Evolutionary conservation across 2,797 vertebrate genomes (phyloP).

Genomic region (Epinephelus malabaricus): DNA sequence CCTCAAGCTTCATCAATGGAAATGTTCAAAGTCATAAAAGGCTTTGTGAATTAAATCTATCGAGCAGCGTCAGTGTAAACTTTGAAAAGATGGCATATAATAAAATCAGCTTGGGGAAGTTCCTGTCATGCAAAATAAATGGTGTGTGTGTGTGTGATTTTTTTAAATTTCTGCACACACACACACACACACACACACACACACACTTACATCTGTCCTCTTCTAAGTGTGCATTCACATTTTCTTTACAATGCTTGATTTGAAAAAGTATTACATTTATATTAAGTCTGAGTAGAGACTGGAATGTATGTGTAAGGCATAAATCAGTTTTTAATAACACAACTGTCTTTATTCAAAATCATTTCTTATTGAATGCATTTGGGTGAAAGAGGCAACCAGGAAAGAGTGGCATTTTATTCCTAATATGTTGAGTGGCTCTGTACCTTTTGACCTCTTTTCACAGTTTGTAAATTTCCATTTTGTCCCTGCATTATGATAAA

Average conservation of each 20-base stretch:
- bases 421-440: background rate
- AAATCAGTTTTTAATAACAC: background rate
- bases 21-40: conserved; percentile 7
- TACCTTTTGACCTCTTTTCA: background rate
- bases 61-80: background rate
- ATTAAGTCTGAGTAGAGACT: no score
- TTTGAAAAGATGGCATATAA: background rate
- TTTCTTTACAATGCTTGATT: background rate
- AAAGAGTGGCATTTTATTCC: background rate
- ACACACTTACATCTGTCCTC: background rate
- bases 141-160: no score
- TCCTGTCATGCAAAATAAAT: background rate
- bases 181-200: background rate
- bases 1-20: background rate
- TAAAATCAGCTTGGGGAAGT: background rate
- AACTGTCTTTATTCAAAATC: background rate
- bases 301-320: no score
- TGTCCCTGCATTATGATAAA: background rate
- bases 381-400: background rate
- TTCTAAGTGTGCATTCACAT: background rate
- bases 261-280: no score
- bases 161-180: background rate
- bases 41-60: background rate
- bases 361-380: background rate
- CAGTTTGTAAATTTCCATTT: background rate